Base-by-base conservation (phyloP, 2,797 vertebrate genomes). In the Enteromius argenteus region DNA sequence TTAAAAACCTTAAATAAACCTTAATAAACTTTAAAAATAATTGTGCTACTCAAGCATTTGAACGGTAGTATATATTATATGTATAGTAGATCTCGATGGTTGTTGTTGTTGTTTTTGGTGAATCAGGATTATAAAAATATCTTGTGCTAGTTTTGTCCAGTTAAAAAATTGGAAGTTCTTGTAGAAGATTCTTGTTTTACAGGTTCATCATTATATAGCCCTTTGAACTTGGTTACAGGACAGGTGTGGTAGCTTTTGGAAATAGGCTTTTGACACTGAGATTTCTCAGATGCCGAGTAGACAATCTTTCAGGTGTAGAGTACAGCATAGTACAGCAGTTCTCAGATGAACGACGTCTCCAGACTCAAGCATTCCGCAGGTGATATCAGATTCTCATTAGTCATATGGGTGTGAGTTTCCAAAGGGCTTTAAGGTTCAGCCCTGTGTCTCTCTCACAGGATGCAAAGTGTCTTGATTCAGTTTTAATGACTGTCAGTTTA, bases 341-440 rank as follows among this genome's bases (percentile, higher is more conserved):
- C 72, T 86, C 82, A 72, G 77, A 80, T 87, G 69, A 83, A 74
- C 84, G 23, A 9, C 9, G 72, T 81, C 83, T 85, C 49, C 75
- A 79, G 76, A 82, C 81, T 84, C 46, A 14, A 79, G 84, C 86
- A 86, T 85, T 87, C 73, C 83, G 76, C 82, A 83, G 44, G 58
- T 78, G 79, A 71, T 86, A 87, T 88, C 75, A 68, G 77, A 84
- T 87, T 82, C 84, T 82, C 39, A 71, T 85, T 71, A 81, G 74
- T 87, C 58, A 79, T 71, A n/a, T 60, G 51, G 67, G 84, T 86
- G 60, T 82, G 76, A 58, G 67, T 87, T 90, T 84, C 85, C 68
- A 79, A 80, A 68, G 51, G 83, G 83, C 53, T 69, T 64, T 66
- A 66, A 67, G 27, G 39, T 46, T 79, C 42, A 79, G 60, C 11